A percentile compares a stretch with the other conserved stretches of the same genome.
Evolutionary conservation across 2,113 vertebrate genomes (phyloP).

Genomic region (Sorex araneus): DNA sequence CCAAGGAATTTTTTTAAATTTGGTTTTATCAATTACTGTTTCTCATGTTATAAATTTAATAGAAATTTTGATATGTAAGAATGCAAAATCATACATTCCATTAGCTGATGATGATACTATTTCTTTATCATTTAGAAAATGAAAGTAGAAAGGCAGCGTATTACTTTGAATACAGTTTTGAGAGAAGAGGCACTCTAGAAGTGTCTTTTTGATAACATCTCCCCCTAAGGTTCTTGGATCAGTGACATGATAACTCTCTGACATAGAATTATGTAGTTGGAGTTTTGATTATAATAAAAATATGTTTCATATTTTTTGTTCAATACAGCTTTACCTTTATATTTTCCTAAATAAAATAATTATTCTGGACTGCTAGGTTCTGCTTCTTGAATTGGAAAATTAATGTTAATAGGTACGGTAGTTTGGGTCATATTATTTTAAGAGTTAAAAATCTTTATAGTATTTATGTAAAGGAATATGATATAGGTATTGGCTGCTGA

Average conservation of each 20-base stretch:
- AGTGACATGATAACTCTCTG: conserved; percentile 1
- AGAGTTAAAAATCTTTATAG: no score
- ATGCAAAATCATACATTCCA: neutral
- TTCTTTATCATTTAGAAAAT: conserved; percentile 3
- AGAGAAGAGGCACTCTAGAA: neutral
- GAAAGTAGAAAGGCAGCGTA: neutral
- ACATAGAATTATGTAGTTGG: conserved; percentile 6
- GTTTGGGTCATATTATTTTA: no score
- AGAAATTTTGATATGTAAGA: neutral
- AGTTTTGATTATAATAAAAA: conserved; percentile 51
- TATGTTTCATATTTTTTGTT: no score
- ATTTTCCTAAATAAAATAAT: conserved; percentile 28
- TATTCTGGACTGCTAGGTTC: conserved; percentile 20
- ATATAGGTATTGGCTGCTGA: no score
- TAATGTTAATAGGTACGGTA: no score
- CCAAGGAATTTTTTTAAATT: conserved; percentile 9
- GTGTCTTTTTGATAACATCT: neutral
- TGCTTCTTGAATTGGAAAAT: neutral
- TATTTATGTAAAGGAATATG: no score
- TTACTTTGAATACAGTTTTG: neutral
- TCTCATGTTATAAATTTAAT: conserved; percentile 39
- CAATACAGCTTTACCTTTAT: neutral
- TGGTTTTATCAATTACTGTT: conserved; percentile 32
- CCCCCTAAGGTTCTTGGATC: neutral
- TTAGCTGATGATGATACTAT: conserved; percentile 1